Base-by-base conservation (phyloP, 2,888 invertebrate genomes). In the Amaurobius ferox region DNA sequence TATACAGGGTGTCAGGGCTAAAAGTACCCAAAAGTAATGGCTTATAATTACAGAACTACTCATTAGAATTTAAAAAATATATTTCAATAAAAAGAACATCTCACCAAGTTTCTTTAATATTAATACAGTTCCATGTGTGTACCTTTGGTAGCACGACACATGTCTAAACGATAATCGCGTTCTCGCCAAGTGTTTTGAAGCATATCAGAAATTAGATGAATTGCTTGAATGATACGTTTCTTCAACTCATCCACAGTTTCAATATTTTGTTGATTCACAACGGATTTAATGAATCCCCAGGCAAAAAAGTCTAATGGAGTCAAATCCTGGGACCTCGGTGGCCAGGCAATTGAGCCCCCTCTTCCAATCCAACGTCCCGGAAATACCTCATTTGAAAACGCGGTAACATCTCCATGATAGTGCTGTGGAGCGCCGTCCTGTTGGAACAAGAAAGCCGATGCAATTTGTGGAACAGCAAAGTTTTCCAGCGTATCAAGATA, bases 111-210 rank as follows among this genome's bases (percentile, higher is more conserved):
- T 62, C 2, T 23, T 62, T 35, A n/a, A n/a, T 35, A 62, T 30
- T 6, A 30, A 29, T 67, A 5, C 30, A 67, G 29, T 67, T 67
- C 67, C 1, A 29, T 67, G 67, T 67, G 67, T 32, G 32, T 32
- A 30, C 67, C 32, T 30, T 32, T 29, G 5, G 67, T 32, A 32
- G 67, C 67, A 11, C 67, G 32, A 67, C 67, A 67, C 29, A 67
- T n/a, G 32, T 67, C 67, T 32, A 67, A 67, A 67, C 6, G 67
- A 6, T 67, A 67, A 9, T 67, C 67, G 30, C 29, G 29, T 67
- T 67, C 67, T 67, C 30, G 5, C 23, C 67, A 67, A 32, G 67
- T 67, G 67, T 67, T 67, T 67, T 19, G 29, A 11, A 67, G 32
- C 35, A 67, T 30, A 30, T 67, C 30, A 32, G 67, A 32, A 67